Evolutionary conservation across 2,113 vertebrate species (phyloP), one percentile per base, ranked within the genome.

Genomic region (Rattus rattus): DNA sequence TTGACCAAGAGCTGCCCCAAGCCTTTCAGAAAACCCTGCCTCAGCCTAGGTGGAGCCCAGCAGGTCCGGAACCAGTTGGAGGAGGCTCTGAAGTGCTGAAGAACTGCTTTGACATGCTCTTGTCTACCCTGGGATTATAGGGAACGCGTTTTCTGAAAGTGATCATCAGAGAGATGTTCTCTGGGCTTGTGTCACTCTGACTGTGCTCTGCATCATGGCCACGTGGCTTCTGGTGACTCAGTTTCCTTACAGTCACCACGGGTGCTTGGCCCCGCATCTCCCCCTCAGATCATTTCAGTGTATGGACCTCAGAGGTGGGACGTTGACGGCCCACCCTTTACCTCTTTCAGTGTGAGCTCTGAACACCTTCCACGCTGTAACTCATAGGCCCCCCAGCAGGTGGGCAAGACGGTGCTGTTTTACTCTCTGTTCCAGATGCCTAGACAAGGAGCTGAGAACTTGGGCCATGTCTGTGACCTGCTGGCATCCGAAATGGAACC

Each of bases 21-120:
- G 49, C 43, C 49, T 83, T 91, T 86, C 28, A 3, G 61, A 73
- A 47, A 88, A 67, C 65, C 81, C 80, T 86, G 56, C 28, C 63
- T 28, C 30, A 36, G 22, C 77, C 59, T 70, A 43, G 11, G 1
- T 73, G 81, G 86, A 63, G 83, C 36, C 85, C 90, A 52, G 88
- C 36, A 67, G 56, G 49, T 65, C 73, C 14, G n/a, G 69, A 81
- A 69, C 49, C 26, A 65, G 79, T 69, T 75, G 83, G 79, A 54
- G 43, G 75, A 59, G 75, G 72, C 70, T 75, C 92, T n/a, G 54
- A 88, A 59, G 61, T 80, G 65, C 69, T 54, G 73, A 72, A 43
- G 70, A 87, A 69, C 39, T 86, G n/a, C 56, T 63, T 39, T 43
- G 59, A 10, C 79, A 90, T 95, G 47, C 69, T 88, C 54, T 95